These are phyloP conservation scores for Pteronotus mesoamericanus DNA, from an alignment of 2,797 vertebrate genomes.

Conservation along the genomic window DNA sequence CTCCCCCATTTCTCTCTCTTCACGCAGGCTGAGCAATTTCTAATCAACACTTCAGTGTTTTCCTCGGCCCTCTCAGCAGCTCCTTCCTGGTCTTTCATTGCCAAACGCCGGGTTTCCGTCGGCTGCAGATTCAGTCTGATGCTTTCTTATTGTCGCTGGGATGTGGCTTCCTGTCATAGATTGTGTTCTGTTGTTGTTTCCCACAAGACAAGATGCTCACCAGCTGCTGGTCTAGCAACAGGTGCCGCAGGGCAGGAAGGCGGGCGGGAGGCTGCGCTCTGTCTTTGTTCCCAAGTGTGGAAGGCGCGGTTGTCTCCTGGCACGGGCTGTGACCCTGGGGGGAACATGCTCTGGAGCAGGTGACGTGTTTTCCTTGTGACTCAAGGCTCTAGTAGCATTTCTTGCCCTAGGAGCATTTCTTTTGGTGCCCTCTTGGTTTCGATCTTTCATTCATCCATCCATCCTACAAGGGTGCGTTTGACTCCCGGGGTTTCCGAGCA, in stretches of 20 bases:
- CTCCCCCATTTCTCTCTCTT: slow-evolving; percentile 42
- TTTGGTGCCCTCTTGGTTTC: neutral
- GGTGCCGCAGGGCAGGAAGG: slow-evolving; percentile 51
- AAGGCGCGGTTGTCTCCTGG: neutral
- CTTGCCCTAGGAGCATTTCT: neutral
- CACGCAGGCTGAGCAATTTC: slow-evolving; percentile 74
- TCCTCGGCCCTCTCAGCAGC: slow-evolving; percentile 53
- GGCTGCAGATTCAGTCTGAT: slow-evolving; percentile 62
- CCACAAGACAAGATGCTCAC: slow-evolving; percentile 49
- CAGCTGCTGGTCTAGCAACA: slow-evolving; percentile 70
- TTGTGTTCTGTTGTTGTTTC: slow-evolving; percentile 36
- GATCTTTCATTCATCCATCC: neutral
- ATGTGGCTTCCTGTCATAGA: slow-evolving; percentile 48
- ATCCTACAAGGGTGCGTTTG: neutral
- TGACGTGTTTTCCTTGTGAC: neutral
- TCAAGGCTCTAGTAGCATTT: neutral
- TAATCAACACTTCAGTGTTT: slow-evolving; percentile 68
- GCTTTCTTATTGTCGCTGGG: slow-evolving; percentile 55
- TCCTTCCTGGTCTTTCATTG: slow-evolving; percentile 69
- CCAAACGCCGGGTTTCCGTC: slow-evolving; percentile 67
- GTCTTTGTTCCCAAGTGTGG: slow-evolving; percentile 43
- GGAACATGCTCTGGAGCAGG: neutral
- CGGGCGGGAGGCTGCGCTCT: slow-evolving; percentile 20
- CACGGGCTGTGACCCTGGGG: neutral
- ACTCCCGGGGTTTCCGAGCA: neutral